These are phyloP conservation scores for Rhopalosiphum maidis DNA, from an alignment of 1,140 invertebrate genomes.

Conservation along the genomic window DNA sequence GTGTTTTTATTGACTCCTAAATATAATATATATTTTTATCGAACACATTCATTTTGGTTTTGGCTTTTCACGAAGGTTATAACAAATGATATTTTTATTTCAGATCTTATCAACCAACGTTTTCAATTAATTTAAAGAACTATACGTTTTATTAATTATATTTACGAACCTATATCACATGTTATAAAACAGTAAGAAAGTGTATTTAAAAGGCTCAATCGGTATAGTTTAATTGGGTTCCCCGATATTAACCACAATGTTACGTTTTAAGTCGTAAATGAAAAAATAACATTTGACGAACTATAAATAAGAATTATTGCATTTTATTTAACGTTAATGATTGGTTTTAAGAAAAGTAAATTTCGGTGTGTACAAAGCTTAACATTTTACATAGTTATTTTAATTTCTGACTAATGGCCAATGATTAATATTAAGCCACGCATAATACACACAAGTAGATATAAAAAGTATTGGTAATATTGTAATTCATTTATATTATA, in stretches of 20 bases:
- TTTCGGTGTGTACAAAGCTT: not conserved
- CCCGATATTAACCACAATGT: not conserved
- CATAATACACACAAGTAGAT: not conserved
- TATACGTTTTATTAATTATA: not conserved
- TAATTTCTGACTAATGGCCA: not conserved
- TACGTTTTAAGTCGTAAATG: not conserved
- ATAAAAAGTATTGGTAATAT: not conserved
- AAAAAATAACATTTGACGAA: not conserved
- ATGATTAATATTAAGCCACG: not conserved
- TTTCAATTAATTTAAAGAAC: constrained; percentile 2
- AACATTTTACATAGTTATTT: not conserved
- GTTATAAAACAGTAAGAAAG: not conserved
- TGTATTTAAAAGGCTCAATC: not conserved
- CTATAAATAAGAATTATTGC: not conserved
- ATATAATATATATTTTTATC: constrained; percentile 15
- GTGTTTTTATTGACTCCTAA: not conserved
- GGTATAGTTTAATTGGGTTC: not conserved
- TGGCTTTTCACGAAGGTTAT: not conserved
- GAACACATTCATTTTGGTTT: not conserved
- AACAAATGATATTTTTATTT: not conserved
- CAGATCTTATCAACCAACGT: not conserved
- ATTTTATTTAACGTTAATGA: not conserved
- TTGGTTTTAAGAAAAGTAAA: not conserved
- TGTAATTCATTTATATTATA: not conserved
- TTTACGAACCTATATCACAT: not conserved